Percentiles rank a stretch among this genome's conserved stretches.
Evolutionary conservation across 2,113 vertebrate species (phyloP).

Genomic region (Neotragus moschatus): DNA sequence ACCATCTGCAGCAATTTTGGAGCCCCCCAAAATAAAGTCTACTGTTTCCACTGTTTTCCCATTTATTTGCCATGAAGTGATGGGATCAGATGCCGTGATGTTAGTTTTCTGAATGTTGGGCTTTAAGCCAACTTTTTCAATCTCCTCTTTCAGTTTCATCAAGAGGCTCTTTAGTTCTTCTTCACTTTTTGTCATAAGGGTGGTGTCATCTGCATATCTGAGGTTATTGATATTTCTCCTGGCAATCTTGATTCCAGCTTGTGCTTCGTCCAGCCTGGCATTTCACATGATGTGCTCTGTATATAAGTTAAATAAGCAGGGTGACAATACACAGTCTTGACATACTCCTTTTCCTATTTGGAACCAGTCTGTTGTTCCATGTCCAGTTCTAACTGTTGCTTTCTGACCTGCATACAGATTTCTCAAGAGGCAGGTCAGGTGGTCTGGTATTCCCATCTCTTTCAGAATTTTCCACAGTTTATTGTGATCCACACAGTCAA

Average conservation of each 20-base stretch:
- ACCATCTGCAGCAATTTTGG: neutral
- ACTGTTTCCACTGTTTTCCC: neutral
- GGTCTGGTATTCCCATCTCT: neutral
- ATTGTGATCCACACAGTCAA: neutral
- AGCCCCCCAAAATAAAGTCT: neutral
- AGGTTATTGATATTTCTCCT: neutral
- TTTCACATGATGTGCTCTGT: neutral
- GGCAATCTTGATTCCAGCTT: neutral
- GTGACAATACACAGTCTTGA: neutral
- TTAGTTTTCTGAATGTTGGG: neutral
- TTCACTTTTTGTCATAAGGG: neutral
- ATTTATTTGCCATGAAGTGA: neutral
- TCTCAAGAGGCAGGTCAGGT: neutral
- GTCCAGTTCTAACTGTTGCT: neutral
- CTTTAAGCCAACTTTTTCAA: neutral
- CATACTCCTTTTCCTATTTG: rapidly evolving
- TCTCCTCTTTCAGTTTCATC: neutral
- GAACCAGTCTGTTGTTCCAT: neutral
- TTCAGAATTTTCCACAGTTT: neutral
- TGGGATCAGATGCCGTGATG: neutral
- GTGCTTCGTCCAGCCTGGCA: rapidly evolving
- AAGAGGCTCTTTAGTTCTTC: neutral
- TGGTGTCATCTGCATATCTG: neutral
- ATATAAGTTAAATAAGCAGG: neutral
- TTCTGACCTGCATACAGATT: neutral